Base-by-base conservation (phyloP, 1,140 invertebrate genomes). In the Adelges cooleyi region DNA sequence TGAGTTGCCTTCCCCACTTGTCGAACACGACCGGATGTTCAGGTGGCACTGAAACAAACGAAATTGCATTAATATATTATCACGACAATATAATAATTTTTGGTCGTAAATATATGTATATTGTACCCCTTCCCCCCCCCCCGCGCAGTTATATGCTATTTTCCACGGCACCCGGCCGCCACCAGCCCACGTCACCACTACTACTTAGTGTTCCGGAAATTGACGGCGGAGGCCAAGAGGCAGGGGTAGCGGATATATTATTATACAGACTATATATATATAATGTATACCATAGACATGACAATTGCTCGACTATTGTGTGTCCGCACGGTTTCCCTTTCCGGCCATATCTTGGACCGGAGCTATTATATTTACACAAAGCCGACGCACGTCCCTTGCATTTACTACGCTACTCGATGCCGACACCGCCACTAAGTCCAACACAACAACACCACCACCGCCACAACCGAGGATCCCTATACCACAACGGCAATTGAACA, bases 11-110 rank as follows among this genome's bases (percentile, higher is more conserved):
- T 17, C 85, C 82, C 82, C 82, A 84, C 72, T 83, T 79, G 75
- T 91, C 87, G 69, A 90, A 79, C 71, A 94, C 89, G 65, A 86
- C 83, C 29, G 89, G 88, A 71, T 86, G 82, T 70, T 89, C 87
- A 3, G 90, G 89, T 67, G 88, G 87, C 71, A 92, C 90, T 92
- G 81, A 36, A 70, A 75, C 81, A 82, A 68, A 74, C 75, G 42
- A 72, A 65, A 65, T 69, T 20, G 53, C 68, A 66, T n/a, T n/a
- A n/a, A n/a, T 69, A 67, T 67, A 69, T 27, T 22, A 50, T 36
- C 46, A 54, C 25, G 27, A 20, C 17, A 22, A 22, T 65, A 11
- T 65, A 33, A 33, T 33, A 33, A 33, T 33, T 33, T 33, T 33
- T 11, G 11, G 29, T 11, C 29, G 11, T 33, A 33, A 11, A 33